phyloP scores from a whole-genome alignment of 2,888 invertebrate genomes.

The Julus scanicus region DNA sequence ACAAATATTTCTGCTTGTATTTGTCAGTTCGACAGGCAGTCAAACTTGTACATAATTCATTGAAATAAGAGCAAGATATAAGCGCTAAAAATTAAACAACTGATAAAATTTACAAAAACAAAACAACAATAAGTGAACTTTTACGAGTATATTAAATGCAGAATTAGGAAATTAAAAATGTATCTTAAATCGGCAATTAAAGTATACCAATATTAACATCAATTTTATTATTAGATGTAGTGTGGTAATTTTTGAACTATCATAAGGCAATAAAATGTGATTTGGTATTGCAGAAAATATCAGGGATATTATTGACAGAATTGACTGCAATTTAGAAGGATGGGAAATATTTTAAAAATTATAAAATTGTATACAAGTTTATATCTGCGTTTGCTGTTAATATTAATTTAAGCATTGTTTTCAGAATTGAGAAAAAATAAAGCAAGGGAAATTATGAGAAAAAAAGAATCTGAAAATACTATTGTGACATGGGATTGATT shows the following conservation, averaged over 20 bases:
- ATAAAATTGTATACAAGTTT: neutral
- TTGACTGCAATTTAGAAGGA: neutral
- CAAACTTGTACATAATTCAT: neutral
- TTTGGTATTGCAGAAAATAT: constrained; percentile 4
- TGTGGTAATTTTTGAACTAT: neutral
- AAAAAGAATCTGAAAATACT: neutral
- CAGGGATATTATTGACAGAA: neutral
- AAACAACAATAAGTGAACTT: constrained; percentile 7
- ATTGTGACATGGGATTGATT: neutral
- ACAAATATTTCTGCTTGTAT: neutral
- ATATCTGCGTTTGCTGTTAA: neutral
- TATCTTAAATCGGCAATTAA: neutral
- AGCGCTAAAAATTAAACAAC: constrained; percentile 38
- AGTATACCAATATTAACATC: neutral
- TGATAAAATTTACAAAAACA: constrained; percentile 42
- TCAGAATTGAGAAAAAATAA: neutral
- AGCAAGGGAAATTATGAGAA: neutral
- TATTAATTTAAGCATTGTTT: neutral
- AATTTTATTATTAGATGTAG: neutral
- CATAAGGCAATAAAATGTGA: neutral
- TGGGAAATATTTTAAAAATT: neutral
- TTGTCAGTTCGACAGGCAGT: neutral
- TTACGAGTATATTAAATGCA: constrained; percentile 7
- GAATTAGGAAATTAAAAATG: neutral
- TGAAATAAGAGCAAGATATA: neutral